Evolutionary conservation across 2,888 invertebrate genomes (phyloP), one percentile per base, ranked within the genome.

Genomic region (Malacosoma neustria): DNA sequence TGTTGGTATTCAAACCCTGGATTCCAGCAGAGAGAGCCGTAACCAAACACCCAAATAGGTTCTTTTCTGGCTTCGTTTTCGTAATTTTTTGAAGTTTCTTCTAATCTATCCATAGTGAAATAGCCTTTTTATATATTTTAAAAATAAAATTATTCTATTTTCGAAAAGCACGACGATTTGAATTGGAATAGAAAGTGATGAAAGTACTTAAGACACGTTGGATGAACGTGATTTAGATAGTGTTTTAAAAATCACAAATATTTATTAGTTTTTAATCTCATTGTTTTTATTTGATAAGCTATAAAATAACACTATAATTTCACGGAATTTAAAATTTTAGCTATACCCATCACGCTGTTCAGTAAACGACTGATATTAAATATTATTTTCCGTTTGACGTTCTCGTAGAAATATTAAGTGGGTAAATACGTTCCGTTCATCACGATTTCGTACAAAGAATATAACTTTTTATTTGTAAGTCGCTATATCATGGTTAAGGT

Each of bases 11-110:
- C 91, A 70, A 98, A 98, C 36, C 98, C 97, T 0, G 96, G 96
- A 75, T 94, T 91, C 98, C 98, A 98, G 76, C 97, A 95, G 34
- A 98, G 76, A 0, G 97, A 97, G 3, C 98, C 98, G 60, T 98
- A 98, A 1, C 97, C 98, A 65, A 98, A 98, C 14, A 98, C 90
- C 97, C 97, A 98, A 63, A 94, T 70, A 12, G 87, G 82, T 40
- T 87, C 86, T 34, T 71, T 82, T 48, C 75, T 64, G 36, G 53
- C 49, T 31, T 34, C 36, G 38, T 39, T 34, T 29, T 13, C 22
- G n/a, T 22, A 11, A 35, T 41, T 42, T 35, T 42, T 45, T 34
- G 40, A 45, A 2, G 35, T 43, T 35, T 40, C 42, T 39, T 41
- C 41, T 36, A 38, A n/a, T 9, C 32, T 34, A 11, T 34, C 34